phyloP scores from a whole-genome alignment of 23 tunicate species.

The Aplidium turbinatum region DNA sequence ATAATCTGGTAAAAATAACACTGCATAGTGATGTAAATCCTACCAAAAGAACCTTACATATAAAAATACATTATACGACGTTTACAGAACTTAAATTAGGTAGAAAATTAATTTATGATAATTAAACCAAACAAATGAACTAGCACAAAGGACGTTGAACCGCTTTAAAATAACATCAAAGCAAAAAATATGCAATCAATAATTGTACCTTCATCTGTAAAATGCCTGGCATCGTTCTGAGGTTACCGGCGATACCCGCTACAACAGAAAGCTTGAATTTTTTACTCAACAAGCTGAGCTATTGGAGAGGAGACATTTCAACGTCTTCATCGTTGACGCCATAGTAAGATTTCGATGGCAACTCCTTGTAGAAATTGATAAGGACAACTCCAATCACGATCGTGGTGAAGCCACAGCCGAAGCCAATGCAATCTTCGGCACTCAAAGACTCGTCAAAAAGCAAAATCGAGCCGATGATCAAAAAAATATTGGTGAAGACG shows the following conservation, averaged over 20 bases:
- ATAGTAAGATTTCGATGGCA: neutral
- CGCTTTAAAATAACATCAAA: neutral
- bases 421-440: conserved; percentile 59
- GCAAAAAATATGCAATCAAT: neutral
- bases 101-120: neutral
- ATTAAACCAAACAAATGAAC: neutral
- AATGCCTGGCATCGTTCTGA: neutral
- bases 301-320: conserved; percentile 10
- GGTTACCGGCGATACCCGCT: neutral
- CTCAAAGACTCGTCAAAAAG: conserved; percentile 72
- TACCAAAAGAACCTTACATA: no score
- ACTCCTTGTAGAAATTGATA: conserved; percentile 45
- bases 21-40: no score
- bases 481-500: conserved; percentile 74
- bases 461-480: conserved; percentile 70
- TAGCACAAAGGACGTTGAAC: neutral
- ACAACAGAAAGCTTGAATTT: neutral
- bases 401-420: conserved; percentile 78
- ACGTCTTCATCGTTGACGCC: neutral
- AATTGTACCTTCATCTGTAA: neutral
- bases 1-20: no score
- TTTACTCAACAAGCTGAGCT: neutral
- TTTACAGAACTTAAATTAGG: neutral
- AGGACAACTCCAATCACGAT: conserved; percentile 70
- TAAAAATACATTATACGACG: no score